These are phyloP conservation scores for Caenorhabditis japonica DNA, from an alignment of 2,888 invertebrate genomes.

Conservation along the genomic window DNA sequence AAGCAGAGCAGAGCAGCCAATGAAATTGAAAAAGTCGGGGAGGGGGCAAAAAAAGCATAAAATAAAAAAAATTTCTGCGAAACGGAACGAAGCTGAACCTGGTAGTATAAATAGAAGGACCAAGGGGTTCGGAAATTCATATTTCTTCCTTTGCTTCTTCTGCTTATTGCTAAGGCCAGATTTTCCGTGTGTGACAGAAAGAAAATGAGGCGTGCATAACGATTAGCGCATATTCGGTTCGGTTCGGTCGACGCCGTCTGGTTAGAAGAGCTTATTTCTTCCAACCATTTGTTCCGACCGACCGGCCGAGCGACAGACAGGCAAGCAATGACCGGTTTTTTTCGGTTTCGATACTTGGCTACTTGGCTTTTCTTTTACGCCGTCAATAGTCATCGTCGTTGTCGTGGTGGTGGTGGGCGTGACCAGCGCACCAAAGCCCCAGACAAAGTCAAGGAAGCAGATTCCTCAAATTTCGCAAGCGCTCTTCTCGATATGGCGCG, in stretches of 20 bases:
- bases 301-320: too few species aligned
- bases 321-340: conserved; percentile 30
- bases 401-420: too few species aligned
- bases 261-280: conserved; percentile 30
- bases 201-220: conserved; percentile 30
- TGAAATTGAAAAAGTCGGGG: too few species aligned
- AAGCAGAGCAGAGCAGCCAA: conserved; percentile 5
- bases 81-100: conserved; percentile 11
- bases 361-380: too few species aligned
- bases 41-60: neutral
- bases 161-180: neutral
- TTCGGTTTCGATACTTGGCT: conserved; percentile 4
- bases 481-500: too few species aligned
- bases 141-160: conserved; percentile 5
- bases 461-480: conserved; percentile 23
- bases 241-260: neutral
- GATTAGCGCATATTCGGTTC: conserved; percentile 24
- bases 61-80: conserved; percentile 18
- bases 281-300: conserved; percentile 16
- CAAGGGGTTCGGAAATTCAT: neutral
- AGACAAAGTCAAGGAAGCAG: too few species aligned
- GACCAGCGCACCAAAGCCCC: too few species aligned
- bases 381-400: too few species aligned
- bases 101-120: conserved; percentile 18
- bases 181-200: conserved; percentile 36